These are phyloP conservation scores for Pluvianellus socialis DNA, from an alignment of 2,113 vertebrate genomes.

Conservation along the genomic window DNA sequence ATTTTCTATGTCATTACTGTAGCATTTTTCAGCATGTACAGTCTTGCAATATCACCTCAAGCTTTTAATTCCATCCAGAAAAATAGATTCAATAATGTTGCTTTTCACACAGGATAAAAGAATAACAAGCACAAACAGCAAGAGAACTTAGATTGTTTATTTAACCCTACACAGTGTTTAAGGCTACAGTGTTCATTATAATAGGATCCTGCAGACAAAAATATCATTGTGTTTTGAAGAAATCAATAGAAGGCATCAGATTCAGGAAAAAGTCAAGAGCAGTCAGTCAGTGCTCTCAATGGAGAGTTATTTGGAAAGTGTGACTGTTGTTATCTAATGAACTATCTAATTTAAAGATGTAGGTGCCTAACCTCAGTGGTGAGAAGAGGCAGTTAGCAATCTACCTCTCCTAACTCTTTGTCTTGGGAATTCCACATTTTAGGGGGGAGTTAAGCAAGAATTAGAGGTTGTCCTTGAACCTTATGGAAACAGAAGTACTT, in stretches of 20 bases:
- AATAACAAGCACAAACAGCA: neutral
- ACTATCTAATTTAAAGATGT: neutral
- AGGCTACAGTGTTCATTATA: neutral
- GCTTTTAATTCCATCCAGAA: constrained; percentile 28
- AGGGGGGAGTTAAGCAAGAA: neutral
- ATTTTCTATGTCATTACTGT: constrained; percentile 18
- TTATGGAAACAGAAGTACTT: neutral
- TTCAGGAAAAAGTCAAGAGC: neutral
- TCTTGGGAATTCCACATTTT: neutral
- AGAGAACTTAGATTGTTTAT: neutral
- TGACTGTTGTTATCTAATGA: neutral
- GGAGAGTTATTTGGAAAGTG: neutral
- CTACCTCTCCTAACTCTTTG: neutral
- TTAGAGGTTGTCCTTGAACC: neutral
- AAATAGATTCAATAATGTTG: neutral
- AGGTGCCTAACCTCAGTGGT: neutral
- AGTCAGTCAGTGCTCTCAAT: neutral
- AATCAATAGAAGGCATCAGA: neutral
- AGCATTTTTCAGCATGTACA: constrained; percentile 8
- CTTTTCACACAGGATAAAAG: neutral
- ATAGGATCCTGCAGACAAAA: neutral
- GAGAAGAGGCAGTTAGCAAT: neutral
- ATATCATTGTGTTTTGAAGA: neutral
- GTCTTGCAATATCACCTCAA: constrained; percentile 39
- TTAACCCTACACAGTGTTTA: neutral